phyloP scores from a whole-genome alignment of 2,888 invertebrate species.

The Zhengitettix transpicula region DNA sequence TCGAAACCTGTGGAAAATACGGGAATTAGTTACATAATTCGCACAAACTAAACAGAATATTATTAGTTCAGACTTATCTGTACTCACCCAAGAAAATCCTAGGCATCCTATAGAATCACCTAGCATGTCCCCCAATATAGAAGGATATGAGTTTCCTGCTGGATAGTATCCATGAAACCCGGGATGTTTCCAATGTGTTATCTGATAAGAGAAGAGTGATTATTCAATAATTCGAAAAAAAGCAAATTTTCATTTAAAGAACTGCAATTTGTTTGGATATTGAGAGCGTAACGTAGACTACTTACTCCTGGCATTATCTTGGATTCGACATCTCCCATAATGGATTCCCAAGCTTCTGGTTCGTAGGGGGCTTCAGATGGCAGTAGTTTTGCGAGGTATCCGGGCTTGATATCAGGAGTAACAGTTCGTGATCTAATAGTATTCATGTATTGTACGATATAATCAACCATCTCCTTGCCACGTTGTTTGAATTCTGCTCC shows the following conservation, averaged over 20 bases:
- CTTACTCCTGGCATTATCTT: constrained; percentile 27
- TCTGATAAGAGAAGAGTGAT: constrained; percentile 20
- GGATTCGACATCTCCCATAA: constrained; percentile 29
- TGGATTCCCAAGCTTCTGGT: constrained; percentile 28
- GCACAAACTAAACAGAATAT: neutral
- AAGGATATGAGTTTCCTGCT: constrained; percentile 43
- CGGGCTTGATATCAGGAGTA: constrained; percentile 30
- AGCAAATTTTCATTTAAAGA: too few species aligned
- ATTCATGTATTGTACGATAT: constrained; percentile 31
- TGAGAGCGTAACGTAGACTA: constrained; percentile 1
- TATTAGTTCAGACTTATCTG: neutral
- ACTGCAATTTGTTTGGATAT: too few species aligned
- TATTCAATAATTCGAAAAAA: too few species aligned
- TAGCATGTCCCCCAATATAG: constrained; percentile 43
- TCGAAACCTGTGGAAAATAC: neutral
- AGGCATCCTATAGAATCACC: constrained; percentile 26
- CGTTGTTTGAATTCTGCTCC: constrained; percentile 23
- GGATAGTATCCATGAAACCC: constrained; percentile 47
- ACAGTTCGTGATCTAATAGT: constrained; percentile 25
- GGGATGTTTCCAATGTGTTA: constrained; percentile 47
- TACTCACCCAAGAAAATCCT: neutral
- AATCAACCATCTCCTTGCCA: constrained; percentile 33
- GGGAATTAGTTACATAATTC: neutral
- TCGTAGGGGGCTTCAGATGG: constrained; percentile 27
- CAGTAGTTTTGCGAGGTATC: constrained; percentile 27